Evolutionary conservation across 2,888 invertebrate species (phyloP).

Genomic region (Acronicta psi): DNA sequence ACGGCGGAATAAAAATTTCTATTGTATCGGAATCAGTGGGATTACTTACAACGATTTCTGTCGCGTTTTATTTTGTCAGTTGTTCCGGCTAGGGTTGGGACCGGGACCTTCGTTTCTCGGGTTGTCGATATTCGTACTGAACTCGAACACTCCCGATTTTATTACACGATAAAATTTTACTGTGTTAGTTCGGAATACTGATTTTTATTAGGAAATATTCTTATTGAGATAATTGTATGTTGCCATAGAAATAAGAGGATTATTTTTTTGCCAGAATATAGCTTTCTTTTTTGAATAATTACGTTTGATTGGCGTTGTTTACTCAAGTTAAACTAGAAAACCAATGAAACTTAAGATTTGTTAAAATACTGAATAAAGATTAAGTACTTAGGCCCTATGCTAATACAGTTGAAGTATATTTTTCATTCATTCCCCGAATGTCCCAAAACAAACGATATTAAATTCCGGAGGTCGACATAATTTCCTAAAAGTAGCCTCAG

Average conservation of each 20-base stretch:
- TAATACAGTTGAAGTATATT: slow-evolving; percentile 28
- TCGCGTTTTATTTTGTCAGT: slow-evolving; percentile 48
- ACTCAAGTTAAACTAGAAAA: background rate
- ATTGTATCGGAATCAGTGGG: slow-evolving; percentile 59
- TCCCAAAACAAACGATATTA: slow-evolving; percentile 50
- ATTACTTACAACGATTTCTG: slow-evolving; percentile 43
- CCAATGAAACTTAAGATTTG: too few relatives aligned
- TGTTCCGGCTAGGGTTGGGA: slow-evolving; percentile 34
- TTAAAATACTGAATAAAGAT: slow-evolving; percentile 5
- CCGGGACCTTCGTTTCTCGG: slow-evolving; percentile 42
- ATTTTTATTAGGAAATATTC: slow-evolving; percentile 55
- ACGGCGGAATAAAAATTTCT: slow-evolving; percentile 55
- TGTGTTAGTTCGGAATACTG: slow-evolving; percentile 55
- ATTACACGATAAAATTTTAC: slow-evolving; percentile 62
- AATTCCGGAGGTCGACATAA: slow-evolving; percentile 39
- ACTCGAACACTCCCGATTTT: slow-evolving; percentile 60
- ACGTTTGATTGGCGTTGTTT: background rate
- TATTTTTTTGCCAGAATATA: slow-evolving; percentile 15
- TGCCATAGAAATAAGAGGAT: slow-evolving; percentile 42
- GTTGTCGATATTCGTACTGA: slow-evolving; percentile 55
- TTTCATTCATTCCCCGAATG: slow-evolving; percentile 41
- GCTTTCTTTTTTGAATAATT: background rate
- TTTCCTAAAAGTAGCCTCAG: slow-evolving; percentile 35
- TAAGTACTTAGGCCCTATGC: slow-evolving; percentile 17
- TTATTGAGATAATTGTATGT: slow-evolving; percentile 54